phyloP scores from a whole-genome alignment of 1,140 invertebrate genomes.

The Pollicipes pollicipes region DNA sequence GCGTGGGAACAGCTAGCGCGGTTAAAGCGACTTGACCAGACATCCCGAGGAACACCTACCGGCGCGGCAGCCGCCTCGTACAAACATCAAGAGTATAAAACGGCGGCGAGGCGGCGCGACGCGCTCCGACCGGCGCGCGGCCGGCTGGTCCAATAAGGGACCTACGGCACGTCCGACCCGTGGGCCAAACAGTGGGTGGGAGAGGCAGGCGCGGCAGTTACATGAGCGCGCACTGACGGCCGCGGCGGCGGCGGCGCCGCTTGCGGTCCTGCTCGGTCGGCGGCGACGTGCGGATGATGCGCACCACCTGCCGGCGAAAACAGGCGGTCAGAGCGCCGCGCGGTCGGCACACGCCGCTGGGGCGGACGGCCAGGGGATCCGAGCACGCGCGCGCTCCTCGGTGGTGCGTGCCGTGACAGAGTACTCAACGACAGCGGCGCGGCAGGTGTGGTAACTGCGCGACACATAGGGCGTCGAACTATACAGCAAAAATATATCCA shows the following conservation, averaged over 20 bases:
- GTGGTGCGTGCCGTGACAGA: too few species aligned
- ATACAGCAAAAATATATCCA: too few species aligned
- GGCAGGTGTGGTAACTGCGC: too few species aligned
- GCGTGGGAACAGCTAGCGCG: neutral
- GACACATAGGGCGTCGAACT: too few species aligned
- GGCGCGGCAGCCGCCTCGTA: neutral
- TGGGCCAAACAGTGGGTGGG: neutral
- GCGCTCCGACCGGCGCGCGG: too few species aligned
- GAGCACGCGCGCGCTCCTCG: too few species aligned
- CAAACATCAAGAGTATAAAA: neutral
- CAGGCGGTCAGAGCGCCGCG: neutral
- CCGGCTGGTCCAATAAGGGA: neutral
- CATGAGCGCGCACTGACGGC: neutral
- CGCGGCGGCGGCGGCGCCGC: too few species aligned
- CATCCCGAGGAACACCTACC: neutral
- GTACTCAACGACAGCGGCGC: too few species aligned
- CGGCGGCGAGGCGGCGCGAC: too few species aligned
- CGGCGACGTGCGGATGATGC: slow-evolving; percentile 8
- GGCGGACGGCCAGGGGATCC: too few species aligned
- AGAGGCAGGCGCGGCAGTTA: neutral
- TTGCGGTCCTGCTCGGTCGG: slow-evolving; percentile 1
- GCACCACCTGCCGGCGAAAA: slow-evolving; percentile 3
- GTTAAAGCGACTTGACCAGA: neutral
- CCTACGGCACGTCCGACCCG: neutral
- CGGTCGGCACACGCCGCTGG: too few species aligned